Evolutionary conservation across 2,113 vertebrate genomes (phyloP).

Genomic region (Excalfactoria chinensis): DNA sequence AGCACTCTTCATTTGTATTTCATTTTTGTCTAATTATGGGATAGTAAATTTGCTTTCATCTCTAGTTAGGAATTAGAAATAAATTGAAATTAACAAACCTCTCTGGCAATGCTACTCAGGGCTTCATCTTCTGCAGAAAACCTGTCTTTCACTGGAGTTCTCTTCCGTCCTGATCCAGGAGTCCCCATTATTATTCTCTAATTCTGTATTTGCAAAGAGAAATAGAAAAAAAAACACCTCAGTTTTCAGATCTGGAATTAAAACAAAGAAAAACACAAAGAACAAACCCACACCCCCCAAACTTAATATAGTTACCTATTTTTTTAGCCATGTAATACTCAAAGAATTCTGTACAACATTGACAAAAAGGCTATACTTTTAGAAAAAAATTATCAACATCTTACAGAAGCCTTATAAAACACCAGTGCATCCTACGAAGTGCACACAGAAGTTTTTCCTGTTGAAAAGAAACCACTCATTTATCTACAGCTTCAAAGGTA

Average conservation of each 20-base stretch:
- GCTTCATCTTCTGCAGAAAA: conserved; percentile 99
- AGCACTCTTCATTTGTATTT: background rate
- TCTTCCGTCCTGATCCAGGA: conserved; percentile 94
- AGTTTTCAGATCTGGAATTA: conserved; percentile 49
- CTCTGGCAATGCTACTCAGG: conserved; percentile 93
- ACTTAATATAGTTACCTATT: background rate
- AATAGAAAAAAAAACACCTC: background rate
- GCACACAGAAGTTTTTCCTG: background rate
- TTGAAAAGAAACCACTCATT: background rate
- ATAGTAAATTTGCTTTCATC: background rate
- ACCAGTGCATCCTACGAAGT: background rate
- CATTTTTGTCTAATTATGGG: background rate
- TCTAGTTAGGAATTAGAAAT: background rate
- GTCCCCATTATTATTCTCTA: conserved; percentile 88
- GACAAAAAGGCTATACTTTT: background rate
- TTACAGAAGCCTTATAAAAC: background rate
- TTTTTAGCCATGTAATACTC: background rate
- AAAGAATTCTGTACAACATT: background rate
- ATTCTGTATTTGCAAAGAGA: conserved; percentile 47
- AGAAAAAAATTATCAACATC: background rate
- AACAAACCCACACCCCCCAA: background rate
- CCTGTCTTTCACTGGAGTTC: conserved; percentile 93
- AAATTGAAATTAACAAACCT: conserved; percentile 80
- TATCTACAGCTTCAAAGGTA: background rate
- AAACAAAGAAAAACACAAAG: background rate